Percentiles rank a stretch among this genome's conserved stretches.
Evolutionary conservation across 92 coral and sea anemone species (phyloP).

Genomic region (Porites lobata): DNA sequence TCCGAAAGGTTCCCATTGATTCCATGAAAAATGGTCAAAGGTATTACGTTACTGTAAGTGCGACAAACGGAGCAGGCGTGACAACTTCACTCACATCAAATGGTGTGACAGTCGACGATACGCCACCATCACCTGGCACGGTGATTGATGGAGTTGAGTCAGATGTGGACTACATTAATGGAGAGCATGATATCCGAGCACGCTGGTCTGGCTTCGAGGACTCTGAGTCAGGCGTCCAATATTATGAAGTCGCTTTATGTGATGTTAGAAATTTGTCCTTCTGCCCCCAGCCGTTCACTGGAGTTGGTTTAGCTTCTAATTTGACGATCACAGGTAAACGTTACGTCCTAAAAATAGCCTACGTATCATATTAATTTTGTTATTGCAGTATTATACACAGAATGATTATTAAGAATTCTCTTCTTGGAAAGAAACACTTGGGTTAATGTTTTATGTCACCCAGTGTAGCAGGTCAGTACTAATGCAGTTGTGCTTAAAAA

Average conservation of each 20-base stretch:
- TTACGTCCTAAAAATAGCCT: neutral
- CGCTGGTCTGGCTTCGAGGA: constrained; percentile 88
- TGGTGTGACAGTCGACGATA: constrained; percentile 89
- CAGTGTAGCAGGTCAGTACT: no score
- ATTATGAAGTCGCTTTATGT: constrained; percentile 84
- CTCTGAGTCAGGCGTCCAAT: constrained; percentile 81
- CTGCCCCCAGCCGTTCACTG: constrained; percentile 83
- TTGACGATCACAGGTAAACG: constrained; percentile 71
- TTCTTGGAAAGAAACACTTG: no score
- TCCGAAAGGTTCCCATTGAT: constrained; percentile 50
- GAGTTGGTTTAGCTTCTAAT: constrained; percentile 71
- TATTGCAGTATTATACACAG: no score
- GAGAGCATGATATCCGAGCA: constrained; percentile 71
- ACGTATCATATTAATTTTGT: neutral
- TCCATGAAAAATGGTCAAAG: constrained; percentile 79
- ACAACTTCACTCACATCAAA: constrained; percentile 77
- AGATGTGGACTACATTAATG: constrained; percentile 77
- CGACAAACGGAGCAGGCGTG: constrained; percentile 94
- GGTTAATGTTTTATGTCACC: no score
- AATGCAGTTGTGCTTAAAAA: no score
- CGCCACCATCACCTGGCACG: constrained; percentile 82
- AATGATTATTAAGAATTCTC: no score
- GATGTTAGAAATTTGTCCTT: constrained; percentile 67
- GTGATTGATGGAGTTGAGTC: constrained; percentile 74
- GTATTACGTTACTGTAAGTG: constrained; percentile 82